Evolutionary conservation across 2,888 invertebrate genomes (phyloP).

Genomic region (Axea sp.): DNA sequence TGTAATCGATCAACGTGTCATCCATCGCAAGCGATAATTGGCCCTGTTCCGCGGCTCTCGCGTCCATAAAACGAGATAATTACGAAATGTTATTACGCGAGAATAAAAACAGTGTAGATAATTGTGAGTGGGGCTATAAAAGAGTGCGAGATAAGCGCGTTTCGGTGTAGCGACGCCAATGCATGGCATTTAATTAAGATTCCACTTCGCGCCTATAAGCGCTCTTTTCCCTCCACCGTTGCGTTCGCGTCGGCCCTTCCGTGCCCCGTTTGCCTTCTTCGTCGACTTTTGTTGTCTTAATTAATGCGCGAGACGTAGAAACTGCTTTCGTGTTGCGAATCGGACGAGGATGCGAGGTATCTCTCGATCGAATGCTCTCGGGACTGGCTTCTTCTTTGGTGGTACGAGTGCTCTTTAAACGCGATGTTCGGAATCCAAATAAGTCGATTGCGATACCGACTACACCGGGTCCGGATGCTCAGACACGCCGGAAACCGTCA

Average conservation of each 20-base stretch:
- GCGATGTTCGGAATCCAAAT: constrained; percentile 61
- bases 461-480: not conserved
- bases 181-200: constrained; percentile 63
- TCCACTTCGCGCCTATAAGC: constrained; percentile 61
- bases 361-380: constrained; percentile 48
- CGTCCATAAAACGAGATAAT: constrained; percentile 53
- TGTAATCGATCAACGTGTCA: constrained; percentile 27
- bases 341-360: constrained; percentile 48
- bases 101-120: constrained; percentile 56
- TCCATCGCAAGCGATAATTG: constrained; percentile 29
- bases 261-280: constrained; percentile 20
- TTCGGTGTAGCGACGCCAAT: constrained; percentile 52
- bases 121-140: constrained; percentile 49
- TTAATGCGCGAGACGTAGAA: constrained; percentile 67
- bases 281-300: constrained; percentile 76
- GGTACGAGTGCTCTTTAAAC: constrained; percentile 52
- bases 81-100: constrained; percentile 49
- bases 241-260: constrained; percentile 7
- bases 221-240: constrained; percentile 29
- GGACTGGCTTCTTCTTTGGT: constrained; percentile 54
- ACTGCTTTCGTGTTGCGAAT: constrained; percentile 62
- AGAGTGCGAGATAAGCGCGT: constrained; percentile 55
- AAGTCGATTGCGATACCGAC: constrained; percentile 47
- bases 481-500: constrained; percentile 20
- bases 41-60: constrained; percentile 37